Conservation (phyloP, 2,113 vertebrate genomes). For the Pedionomus torquatus region DNA sequence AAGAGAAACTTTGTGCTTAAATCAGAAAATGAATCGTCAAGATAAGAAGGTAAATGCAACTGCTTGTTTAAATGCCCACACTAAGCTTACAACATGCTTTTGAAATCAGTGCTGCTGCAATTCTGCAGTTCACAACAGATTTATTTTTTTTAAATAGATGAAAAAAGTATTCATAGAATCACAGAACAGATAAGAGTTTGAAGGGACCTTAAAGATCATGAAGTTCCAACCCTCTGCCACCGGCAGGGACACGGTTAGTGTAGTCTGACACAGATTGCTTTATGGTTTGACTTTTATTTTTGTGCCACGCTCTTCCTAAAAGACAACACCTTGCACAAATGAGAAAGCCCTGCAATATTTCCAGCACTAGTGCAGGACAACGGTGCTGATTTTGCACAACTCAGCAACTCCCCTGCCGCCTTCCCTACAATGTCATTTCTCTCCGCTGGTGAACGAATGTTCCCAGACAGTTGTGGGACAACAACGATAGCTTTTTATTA, state of each 20-base stretch:
- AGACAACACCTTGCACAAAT: neutral
- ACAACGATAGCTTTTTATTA: neutral
- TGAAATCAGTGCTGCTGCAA: neutral
- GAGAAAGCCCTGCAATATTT: neutral
- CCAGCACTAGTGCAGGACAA: neutral
- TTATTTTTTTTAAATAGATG: neutral
- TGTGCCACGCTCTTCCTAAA: neutral
- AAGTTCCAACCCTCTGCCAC: no score
- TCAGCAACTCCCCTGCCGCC: neutral
- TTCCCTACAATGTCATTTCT: neutral
- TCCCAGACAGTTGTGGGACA: neutral
- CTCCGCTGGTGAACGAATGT: rapidly evolving
- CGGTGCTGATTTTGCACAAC: neutral
- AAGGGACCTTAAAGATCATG: no score
- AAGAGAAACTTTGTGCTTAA: neutral
- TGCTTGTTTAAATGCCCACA: rapidly evolving
- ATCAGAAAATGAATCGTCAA: neutral
- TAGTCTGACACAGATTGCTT: neutral
- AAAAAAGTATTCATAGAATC: neutral
- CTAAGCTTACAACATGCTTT: rapidly evolving
- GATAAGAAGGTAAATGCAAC: neutral
- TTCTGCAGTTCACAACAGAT: neutral
- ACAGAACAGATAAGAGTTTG: no score
- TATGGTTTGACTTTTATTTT: neutral
- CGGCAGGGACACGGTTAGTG: rapidly evolving